Evolutionary conservation across 2,113 vertebrate genomes (phyloP).

Genomic region (Calidris pugnax): DNA sequence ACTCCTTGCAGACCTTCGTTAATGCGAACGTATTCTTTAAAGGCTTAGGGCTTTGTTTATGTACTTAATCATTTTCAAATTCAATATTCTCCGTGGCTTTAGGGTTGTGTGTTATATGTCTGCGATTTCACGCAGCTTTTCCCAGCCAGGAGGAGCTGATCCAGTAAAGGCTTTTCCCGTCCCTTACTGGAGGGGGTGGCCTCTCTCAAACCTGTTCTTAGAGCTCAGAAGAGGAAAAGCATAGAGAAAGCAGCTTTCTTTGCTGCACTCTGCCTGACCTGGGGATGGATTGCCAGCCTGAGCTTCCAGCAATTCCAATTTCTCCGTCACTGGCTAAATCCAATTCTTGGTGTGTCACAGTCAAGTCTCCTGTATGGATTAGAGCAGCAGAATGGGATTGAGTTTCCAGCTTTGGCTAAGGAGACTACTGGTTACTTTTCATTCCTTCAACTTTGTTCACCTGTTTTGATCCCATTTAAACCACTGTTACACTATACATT

Average conservation of each 20-base stretch:
- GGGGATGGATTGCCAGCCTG: slow-evolving; percentile 9
- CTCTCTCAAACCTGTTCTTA: not conserved
- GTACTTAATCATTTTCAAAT: not conserved
- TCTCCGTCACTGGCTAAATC: slow-evolving; percentile 2
- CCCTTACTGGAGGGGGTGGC: not conserved
- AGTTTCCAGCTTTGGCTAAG: not conserved
- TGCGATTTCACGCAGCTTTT: not conserved
- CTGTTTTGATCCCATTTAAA: not conserved
- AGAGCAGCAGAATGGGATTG: slow-evolving; percentile 1
- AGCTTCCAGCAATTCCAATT: not conserved
- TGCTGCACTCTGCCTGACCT: slow-evolving; percentile 32
- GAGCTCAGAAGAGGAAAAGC: not conserved
- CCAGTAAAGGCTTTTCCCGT: not conserved
- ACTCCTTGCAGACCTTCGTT: not conserved
- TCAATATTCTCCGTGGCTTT: not conserved
- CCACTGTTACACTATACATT: not conserved
- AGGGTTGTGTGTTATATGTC: not conserved
- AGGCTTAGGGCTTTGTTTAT: not conserved
- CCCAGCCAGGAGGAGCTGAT: not conserved
- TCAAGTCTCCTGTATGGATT: slow-evolving; percentile 24
- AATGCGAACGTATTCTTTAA: not conserved
- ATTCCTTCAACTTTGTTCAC: not conserved
- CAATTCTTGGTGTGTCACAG: slow-evolving; percentile 21
- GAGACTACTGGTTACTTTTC: not conserved
- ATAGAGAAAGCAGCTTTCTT: not conserved